A percentile compares a stretch with the other conserved stretches of the same genome.
Evolutionary conservation across 2,113 vertebrate species (phyloP).

Genomic region (Jacana jacana): DNA sequence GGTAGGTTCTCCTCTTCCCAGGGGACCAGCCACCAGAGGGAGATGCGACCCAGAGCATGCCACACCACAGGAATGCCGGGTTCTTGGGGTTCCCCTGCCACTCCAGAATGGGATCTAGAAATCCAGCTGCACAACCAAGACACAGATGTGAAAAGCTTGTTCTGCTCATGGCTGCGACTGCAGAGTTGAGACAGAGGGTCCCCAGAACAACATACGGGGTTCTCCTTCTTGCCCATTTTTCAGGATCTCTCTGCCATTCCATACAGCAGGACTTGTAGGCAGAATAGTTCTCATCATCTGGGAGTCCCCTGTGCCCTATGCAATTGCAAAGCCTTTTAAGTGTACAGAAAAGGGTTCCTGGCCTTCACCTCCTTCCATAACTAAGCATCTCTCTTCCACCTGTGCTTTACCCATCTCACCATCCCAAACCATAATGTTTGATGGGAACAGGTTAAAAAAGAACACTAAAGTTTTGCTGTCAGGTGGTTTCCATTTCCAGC

Average conservation of each 20-base stretch:
- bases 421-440: not conserved
- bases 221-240: not conserved
- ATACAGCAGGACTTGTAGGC: not conserved
- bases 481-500: not conserved
- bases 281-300: not conserved
- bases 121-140: not conserved
- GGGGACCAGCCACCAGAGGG: not conserved
- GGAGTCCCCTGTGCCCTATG: not conserved
- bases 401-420: not conserved
- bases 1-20: not conserved
- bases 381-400: not conserved
- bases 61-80: not conserved
- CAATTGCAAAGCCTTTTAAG: not conserved
- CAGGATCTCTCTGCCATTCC: not conserved
- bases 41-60: not conserved
- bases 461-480: not conserved
- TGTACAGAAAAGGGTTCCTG: not conserved
- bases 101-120: not conserved
- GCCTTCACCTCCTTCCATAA: not conserved
- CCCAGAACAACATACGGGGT: fast-evolving
- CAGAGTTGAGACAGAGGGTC: not conserved
- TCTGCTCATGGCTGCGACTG: not conserved
- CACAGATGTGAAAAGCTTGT: not conserved
- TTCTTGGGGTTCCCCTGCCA: not conserved
- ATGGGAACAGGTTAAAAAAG: not conserved